Percentiles rank a stretch among this genome's conserved stretches.
These are phyloP conservation scores for Thaumetopoea pityocampa DNA, from an alignment of 1,140 invertebrate species.

Conservation along the genomic window DNA sequence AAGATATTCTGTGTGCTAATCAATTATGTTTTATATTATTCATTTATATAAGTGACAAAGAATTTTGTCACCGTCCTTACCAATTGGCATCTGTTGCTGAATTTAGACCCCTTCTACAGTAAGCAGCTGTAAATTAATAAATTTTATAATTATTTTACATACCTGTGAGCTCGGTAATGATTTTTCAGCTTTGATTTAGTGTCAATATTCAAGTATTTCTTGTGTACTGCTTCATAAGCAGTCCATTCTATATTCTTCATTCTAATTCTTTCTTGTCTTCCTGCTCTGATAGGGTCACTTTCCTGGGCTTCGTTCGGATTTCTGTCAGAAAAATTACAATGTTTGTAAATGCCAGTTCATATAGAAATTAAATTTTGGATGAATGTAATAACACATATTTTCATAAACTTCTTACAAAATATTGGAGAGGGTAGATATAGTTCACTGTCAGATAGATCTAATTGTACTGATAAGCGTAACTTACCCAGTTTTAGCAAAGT, in stretches of 20 bases:
- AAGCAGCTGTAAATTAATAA: no score
- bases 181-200: conserved; percentile 93
- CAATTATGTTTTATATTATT: no score
- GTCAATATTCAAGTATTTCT: conserved; percentile 94
- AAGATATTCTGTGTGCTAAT: no score
- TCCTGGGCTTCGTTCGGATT: conserved; percentile 92
- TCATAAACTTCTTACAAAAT: no score
- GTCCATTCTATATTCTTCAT: conserved; percentile 94
- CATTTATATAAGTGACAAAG: no score
- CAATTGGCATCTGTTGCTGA: no score
- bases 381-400: no score
- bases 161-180: conserved; percentile 93
- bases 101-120: no score
- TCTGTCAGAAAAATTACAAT: conserved; percentile 68
- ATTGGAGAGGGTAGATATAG: no score
- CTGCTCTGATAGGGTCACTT: conserved; percentile 79
- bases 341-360: neutral
- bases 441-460: no score
- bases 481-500: conserved; percentile 97
- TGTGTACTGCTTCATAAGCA: conserved; percentile 92
- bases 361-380: conserved; percentile 7
- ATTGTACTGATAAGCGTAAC: no score
- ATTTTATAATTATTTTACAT: conserved; percentile 14
- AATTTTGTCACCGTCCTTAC: no score
- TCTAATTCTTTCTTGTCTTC: conserved; percentile 84